Evolutionary conservation across 2,797 vertebrate species (phyloP).

Genomic region (Anolis apletophallus): DNA sequence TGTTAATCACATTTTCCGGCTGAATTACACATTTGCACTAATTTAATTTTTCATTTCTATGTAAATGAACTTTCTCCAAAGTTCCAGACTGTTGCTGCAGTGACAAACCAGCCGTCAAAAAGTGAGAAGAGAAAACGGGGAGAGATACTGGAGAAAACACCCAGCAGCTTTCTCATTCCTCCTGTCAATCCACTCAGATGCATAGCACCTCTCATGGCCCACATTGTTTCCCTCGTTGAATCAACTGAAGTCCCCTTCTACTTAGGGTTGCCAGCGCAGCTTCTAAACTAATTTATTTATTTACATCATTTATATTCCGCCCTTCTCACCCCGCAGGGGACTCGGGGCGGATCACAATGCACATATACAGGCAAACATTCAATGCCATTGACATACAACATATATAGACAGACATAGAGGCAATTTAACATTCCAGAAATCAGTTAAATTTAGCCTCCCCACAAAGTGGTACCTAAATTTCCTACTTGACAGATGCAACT

Average conservation of each 20-base stretch:
- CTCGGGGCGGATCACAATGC: too few species aligned
- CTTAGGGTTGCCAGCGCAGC: background rate
- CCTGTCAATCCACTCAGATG: background rate
- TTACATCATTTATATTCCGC: too few species aligned
- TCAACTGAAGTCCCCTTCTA: background rate
- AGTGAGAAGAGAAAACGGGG: background rate
- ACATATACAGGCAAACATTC: too few species aligned
- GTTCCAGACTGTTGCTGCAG: conserved; percentile 26
- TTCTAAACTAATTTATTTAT: background rate
- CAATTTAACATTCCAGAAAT: too few species aligned
- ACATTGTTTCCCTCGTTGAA: background rate
- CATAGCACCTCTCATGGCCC: background rate
- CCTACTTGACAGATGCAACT: too few species aligned
- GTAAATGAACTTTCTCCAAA: conserved; percentile 47
- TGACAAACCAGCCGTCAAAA: conserved; percentile 8
- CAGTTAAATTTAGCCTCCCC: too few species aligned
- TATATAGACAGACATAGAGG: too few species aligned
- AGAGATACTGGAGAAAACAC: background rate
- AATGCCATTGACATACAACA: too few species aligned
- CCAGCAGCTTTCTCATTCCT: background rate
- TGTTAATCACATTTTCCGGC: conserved; percentile 44
- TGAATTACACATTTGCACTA: conserved; percentile 49
- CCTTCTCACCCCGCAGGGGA: too few species aligned
- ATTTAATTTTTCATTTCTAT: conserved; percentile 54
- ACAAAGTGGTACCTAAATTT: too few species aligned